Base-by-base conservation (phyloP, 2,113 vertebrate species). In the Gymnobelideus leadbeateri region DNA sequence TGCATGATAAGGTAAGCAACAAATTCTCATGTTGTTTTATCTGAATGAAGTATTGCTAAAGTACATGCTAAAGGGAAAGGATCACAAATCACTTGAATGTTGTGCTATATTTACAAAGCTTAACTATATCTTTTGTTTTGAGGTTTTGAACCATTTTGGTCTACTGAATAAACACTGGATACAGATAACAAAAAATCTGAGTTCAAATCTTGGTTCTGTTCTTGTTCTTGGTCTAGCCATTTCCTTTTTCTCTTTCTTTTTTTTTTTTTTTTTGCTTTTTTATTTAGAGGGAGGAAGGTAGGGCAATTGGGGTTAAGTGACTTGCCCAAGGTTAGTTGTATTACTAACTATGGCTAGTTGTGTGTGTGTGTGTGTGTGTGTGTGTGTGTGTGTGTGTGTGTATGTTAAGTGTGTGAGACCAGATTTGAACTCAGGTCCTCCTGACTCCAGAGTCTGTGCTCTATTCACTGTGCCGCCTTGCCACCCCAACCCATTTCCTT, bases 1-100 rank as follows among this genome's bases (percentile, higher is more conserved):
- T 84, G 68, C 37, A 84, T 84, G 68, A 84, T 84, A 84, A 84
- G 37, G n/a, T 84, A 84, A 84, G 68, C 68, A 84, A 84, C n/a
- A 43, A 84, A 43, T 84, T 43, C 68, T 84, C 68, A 8, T 7
- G 16, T 37, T n/a, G 37, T 84, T 84, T 84, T 84, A 43, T 84
- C 37, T 84, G 37, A 84, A 84, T 84, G 68, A 84, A 84, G 9
- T 84, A 84, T 3, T 84, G 37, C n/a, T 84, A 43, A 84, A 84
- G 68, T 84, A 21, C 68, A 84, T 8, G 37, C 4, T 84, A 16
- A 84, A 84, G 6, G 37, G 68, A 84, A 84, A 84, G 68, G 6
- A 84, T 8, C n/a, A 84, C 37, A 84, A 84, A 84, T 84, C 68
- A 84, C 16, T 84, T 43, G 19, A 23, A 84, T 43, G 19, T 21